Conservation (phyloP, 92 coral and sea anemone species). For the Palythoa grandiflora region DNA sequence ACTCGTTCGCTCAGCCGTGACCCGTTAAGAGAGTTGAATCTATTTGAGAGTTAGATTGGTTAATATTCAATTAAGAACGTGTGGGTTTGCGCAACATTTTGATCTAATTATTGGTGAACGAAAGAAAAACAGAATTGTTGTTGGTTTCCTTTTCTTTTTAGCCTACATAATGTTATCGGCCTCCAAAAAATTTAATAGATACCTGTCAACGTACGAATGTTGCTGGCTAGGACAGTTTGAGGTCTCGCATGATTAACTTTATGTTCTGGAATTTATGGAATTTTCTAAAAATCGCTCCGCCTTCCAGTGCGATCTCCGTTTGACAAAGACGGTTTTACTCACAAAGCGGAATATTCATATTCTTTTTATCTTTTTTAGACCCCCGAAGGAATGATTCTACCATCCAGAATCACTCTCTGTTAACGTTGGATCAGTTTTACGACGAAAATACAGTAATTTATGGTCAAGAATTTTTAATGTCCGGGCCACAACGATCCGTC, state of each 20-base stretch:
- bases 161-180: constrained; percentile 15
- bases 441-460: not conserved
- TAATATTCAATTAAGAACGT: not conserved
- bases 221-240: constrained; percentile 38
- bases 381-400: not conserved
- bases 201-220: constrained; percentile 32
- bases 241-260: constrained; percentile 60
- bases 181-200: constrained; percentile 9
- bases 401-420: not conserved
- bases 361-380: not conserved
- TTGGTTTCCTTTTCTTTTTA: not conserved
- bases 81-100: not conserved
- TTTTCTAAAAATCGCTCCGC: constrained; percentile 65
- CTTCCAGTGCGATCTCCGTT: constrained; percentile 1
- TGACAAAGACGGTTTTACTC: not conserved
- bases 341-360: not conserved
- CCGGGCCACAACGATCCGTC: constrained; percentile 37
- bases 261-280: constrained; percentile 81
- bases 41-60: constrained; percentile 11
- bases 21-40: constrained; percentile 26
- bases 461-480: constrained; percentile 26
- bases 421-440: not conserved
- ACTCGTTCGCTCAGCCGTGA: constrained; percentile 34
- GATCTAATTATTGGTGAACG: not conserved
- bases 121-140: not conserved